These are phyloP conservation scores for Probaryconus sp. DNA, from an alignment of 1,140 invertebrate species.

Conservation along the genomic window DNA sequence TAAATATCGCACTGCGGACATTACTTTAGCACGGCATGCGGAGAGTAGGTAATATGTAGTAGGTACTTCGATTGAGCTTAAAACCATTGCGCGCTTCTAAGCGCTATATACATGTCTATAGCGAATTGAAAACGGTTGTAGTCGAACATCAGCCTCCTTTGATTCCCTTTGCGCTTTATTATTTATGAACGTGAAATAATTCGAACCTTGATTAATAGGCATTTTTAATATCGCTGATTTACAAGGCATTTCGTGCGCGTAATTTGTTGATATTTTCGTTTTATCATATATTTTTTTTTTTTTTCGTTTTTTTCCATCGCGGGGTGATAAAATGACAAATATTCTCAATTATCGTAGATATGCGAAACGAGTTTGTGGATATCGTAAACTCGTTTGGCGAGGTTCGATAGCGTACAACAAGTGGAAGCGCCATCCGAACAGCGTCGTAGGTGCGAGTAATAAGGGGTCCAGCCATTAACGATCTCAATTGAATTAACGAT, in stretches of 20 bases:
- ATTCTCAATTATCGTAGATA: constrained; percentile 59
- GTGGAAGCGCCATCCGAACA: constrained; percentile 52
- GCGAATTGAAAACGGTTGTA: constrained; percentile 41
- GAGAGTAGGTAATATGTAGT: constrained; percentile 39
- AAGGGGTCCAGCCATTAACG: constrained; percentile 65
- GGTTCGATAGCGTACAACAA: constrained; percentile 49
- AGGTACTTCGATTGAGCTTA: constrained; percentile 35
- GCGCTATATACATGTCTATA: constrained; percentile 24
- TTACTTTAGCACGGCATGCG: constrained; percentile 32
- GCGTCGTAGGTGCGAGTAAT: constrained; percentile 65
- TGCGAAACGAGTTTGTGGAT: constrained; percentile 54
- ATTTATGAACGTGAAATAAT: constrained; percentile 44
- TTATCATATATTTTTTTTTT: no score
- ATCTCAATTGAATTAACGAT: constrained; percentile 74
- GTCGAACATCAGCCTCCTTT: constrained; percentile 13
- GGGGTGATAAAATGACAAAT: constrained; percentile 60
- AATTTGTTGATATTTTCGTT: constrained; percentile 49
- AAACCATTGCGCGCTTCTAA: constrained; percentile 44
- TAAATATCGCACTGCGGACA: constrained; percentile 45
- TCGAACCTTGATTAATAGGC: constrained; percentile 45
- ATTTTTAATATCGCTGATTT: constrained; percentile 44
- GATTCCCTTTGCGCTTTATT: constrained; percentile 28
- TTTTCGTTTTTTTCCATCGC: constrained; percentile 36
- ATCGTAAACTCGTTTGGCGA: constrained; percentile 54
- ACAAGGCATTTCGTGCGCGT: constrained; percentile 28